Percentiles rank a stretch among this genome's conserved stretches.
Conservation (phyloP, 2,113 vertebrate genomes). For the Phalacrocorax pelagicus region DNA sequence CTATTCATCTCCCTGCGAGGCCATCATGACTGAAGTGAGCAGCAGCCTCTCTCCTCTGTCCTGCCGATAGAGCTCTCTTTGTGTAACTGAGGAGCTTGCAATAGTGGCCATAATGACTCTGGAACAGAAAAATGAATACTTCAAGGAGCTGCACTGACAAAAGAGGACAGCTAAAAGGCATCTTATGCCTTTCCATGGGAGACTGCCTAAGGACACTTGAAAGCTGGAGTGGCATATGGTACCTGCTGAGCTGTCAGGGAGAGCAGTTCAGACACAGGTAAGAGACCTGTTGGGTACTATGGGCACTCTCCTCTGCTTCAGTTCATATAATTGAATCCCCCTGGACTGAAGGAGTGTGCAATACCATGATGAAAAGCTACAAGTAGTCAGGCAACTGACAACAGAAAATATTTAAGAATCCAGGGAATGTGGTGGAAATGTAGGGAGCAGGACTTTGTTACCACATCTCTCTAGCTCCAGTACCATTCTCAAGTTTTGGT, state of each 20-base stretch:
- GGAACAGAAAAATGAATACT: conserved; percentile 9
- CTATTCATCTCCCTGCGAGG: background rate
- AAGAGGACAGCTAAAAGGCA: conserved; percentile 1
- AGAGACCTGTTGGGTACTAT: background rate
- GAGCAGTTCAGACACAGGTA: background rate
- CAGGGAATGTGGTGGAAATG: background rate
- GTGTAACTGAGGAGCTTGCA: background rate
- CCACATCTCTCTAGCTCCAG: background rate
- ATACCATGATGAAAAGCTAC: background rate
- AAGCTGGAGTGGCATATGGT: background rate
- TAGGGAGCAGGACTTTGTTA: background rate
- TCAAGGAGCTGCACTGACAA: conserved; percentile 9
- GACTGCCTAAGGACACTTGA: background rate
- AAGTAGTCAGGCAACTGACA: background rate
- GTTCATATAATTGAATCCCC: background rate
- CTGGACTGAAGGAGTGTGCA: background rate
- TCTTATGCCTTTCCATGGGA: background rate
- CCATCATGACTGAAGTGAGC: background rate
- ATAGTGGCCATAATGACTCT: background rate
- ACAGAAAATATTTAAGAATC: background rate
- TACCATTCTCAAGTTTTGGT: background rate
- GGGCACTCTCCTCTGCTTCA: background rate
- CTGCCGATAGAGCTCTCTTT: background rate
- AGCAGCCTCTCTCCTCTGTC: background rate
- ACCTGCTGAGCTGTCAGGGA: background rate